These are phyloP conservation scores for Achroia grisella DNA, from an alignment of 1,140 invertebrate genomes.

Conservation along the genomic window DNA sequence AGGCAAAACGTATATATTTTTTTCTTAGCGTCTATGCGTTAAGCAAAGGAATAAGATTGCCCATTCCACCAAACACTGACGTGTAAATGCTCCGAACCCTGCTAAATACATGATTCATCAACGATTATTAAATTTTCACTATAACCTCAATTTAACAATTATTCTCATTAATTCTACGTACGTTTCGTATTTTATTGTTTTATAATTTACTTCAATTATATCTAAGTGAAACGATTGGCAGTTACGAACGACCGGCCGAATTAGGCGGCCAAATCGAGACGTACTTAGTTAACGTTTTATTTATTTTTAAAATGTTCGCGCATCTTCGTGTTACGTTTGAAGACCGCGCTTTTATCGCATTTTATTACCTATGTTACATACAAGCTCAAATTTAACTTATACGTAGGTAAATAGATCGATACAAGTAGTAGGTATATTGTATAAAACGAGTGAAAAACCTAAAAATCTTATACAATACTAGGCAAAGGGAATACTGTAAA, in stretches of 20 bases:
- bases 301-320: constrained; percentile 18
- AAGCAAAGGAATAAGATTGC: constrained; percentile 14
- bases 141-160: constrained; percentile 65
- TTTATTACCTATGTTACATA: constrained; percentile 41
- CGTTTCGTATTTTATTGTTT: constrained; percentile 40
- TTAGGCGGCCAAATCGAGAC: constrained; percentile 18
- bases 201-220: constrained; percentile 34
- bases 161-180: constrained; percentile 55
- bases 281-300: constrained; percentile 16
- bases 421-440: constrained; percentile 64
- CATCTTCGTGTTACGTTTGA: constrained; percentile 14
- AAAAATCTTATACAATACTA: constrained; percentile 60
- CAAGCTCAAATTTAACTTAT: constrained; percentile 70
- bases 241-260: constrained; percentile 31
- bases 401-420: constrained; percentile 54
- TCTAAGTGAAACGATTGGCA: constrained; percentile 62
- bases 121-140: constrained; percentile 70
- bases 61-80: constrained; percentile 18
- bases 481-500: constrained; percentile 63
- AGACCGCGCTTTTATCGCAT: constrained; percentile 8
- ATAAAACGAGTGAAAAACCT: constrained; percentile 72
- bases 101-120: constrained; percentile 51
- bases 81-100: constrained; percentile 24
- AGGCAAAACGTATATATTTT: too few species aligned
- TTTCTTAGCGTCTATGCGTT: too few species aligned